Evolutionary conservation across 2,888 invertebrate species (phyloP).

Genomic region (Tenthredo livida): DNA sequence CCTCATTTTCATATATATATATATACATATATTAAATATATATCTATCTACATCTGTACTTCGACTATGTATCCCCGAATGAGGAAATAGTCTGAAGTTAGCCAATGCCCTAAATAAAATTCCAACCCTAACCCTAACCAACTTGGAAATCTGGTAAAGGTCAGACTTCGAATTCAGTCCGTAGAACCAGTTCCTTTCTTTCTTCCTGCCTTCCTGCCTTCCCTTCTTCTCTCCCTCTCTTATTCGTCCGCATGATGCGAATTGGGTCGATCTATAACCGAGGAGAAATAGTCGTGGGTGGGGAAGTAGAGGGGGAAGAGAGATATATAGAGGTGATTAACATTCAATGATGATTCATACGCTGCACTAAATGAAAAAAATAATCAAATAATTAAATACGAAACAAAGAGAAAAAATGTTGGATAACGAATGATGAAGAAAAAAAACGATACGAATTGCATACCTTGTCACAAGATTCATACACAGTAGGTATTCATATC

Average conservation of each 20-base stretch:
- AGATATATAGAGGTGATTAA: neutral
- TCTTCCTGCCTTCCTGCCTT: neutral
- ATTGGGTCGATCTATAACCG: slow-evolving; percentile 51
- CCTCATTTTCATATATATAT: neutral
- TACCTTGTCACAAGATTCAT: too few relatives aligned
- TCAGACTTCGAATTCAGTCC: neutral
- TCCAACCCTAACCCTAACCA: slow-evolving; percentile 30
- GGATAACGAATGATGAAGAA: too few relatives aligned
- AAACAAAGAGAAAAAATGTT: neutral
- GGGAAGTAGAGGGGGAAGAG: neutral
- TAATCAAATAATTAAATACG: neutral
- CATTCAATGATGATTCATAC: neutral
- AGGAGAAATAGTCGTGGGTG: neutral
- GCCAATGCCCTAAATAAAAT: neutral
- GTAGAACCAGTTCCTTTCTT: slow-evolving; percentile 3
- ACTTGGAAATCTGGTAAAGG: neutral
- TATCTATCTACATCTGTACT: too few relatives aligned
- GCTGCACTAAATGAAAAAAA: neutral
- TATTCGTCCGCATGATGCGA: neutral
- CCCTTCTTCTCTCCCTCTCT: slow-evolving; percentile 9
- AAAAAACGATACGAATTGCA: too few relatives aligned
- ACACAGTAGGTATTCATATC: too few relatives aligned
- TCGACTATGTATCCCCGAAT: too few relatives aligned
- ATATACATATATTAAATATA: neutral
- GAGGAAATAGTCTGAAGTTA: neutral